phyloP scores from a whole-genome alignment of 2,797 vertebrate species.

The Xenopus petersii region DNA sequence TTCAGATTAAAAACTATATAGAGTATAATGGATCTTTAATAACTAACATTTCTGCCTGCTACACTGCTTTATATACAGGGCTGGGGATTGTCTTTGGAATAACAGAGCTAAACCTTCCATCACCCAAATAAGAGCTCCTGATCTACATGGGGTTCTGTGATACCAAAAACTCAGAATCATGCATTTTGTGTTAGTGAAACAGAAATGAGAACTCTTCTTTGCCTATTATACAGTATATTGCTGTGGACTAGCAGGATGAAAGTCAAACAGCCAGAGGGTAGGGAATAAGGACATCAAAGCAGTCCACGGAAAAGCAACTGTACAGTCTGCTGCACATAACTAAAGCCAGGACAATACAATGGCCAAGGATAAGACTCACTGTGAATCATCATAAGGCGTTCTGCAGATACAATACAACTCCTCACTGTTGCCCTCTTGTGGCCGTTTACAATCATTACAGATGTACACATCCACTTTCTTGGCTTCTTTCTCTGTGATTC shows the following conservation, averaged over 20 bases:
- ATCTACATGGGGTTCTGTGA: too few relatives aligned
- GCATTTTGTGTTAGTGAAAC: neutral
- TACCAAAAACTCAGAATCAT: neutral
- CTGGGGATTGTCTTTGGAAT: too few relatives aligned
- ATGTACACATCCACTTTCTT: conserved; percentile 99
- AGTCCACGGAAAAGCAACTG: conserved; percentile 54
- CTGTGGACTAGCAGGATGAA: neutral
- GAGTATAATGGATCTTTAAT: too few relatives aligned
- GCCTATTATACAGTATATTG: neutral
- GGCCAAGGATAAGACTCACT: conserved; percentile 73
- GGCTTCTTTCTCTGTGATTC: conserved; percentile 98
- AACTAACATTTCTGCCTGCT: too few relatives aligned
- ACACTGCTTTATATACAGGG: too few relatives aligned
- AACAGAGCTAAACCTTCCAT: too few relatives aligned
- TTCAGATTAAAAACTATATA: too few relatives aligned
- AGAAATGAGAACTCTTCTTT: too few relatives aligned
- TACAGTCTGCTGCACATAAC: conserved; percentile 60
- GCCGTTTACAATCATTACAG: conserved; percentile 93
- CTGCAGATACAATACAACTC: conserved; percentile 98
- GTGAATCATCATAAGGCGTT: conserved; percentile 97
- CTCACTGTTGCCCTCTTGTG: conserved; percentile 94
- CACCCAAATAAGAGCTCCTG: too few relatives aligned
- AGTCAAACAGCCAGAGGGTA: neutral
- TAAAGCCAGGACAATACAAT: conserved; percentile 66
- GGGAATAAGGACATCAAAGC: conserved; percentile 2